Evolutionary conservation across 2,797 vertebrate genomes (phyloP).

Genomic region (Moxostoma hubbsi): DNA sequence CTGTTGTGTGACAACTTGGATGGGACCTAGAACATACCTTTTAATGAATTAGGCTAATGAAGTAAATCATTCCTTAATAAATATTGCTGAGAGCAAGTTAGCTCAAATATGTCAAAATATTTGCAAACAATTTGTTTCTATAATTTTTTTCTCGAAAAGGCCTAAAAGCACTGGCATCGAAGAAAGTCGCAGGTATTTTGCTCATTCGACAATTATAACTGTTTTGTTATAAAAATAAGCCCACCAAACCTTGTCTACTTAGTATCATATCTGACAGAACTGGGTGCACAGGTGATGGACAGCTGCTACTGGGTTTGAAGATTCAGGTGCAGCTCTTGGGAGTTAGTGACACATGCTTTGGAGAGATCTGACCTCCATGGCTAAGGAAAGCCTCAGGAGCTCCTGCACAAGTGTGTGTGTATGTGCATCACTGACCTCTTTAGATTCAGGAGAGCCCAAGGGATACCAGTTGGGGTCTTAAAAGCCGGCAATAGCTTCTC

Average conservation of each 20-base stretch:
- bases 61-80: too few species aligned
- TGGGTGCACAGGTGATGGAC: conserved; percentile 12
- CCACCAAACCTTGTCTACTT: not conserved
- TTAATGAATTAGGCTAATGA: too few species aligned
- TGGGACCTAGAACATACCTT: too few species aligned
- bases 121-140: too few species aligned
- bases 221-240: not conserved
- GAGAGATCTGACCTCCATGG: conserved; percentile 12
- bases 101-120: too few species aligned
- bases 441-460: conserved; percentile 97
- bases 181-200: too few species aligned
- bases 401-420: not conserved
- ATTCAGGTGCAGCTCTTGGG: not conserved
- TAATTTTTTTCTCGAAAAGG: too few species aligned
- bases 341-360: not conserved
- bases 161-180: not conserved
- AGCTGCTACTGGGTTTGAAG: not conserved
- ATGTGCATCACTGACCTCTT: conserved; percentile 86
- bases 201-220: not conserved
- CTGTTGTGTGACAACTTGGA: too few species aligned
- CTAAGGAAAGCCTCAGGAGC: conserved; percentile 14
- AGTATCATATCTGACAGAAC: not conserved
- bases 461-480: conserved; percentile 96
- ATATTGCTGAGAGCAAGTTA: too few species aligned
- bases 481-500: conserved; percentile 96